Base-by-base conservation (phyloP, 1,140 invertebrate species). In the Drosophila bocki region DNA sequence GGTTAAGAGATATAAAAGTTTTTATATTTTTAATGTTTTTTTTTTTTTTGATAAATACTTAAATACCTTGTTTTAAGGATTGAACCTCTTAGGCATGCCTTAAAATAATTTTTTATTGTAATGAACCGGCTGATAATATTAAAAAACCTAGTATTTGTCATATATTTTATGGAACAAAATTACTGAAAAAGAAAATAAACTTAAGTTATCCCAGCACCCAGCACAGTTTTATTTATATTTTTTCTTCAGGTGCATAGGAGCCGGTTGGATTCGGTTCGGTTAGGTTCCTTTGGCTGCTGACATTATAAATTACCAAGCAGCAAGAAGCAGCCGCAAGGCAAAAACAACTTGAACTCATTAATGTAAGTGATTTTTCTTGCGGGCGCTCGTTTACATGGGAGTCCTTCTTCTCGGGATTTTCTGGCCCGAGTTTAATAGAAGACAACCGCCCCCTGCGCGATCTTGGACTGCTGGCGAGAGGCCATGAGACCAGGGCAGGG, bases 311-410 rank as follows among this genome's bases (percentile, higher is more conserved):
- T 88, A 88, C 85, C 84, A 70, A 72, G 67, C 50, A 70, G 64
- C 68, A 75, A 63, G 56, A 76, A 72, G 45, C 80, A 78, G 68
- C 68, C 83, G 70, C 78, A 79, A 72, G 79, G 67, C 75, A 82
- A 87, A 72, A 80, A 80, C 83, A 87, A 87, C 81, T 90, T 88
- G 85, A 88, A 88, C 85, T 88, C 85, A 88, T 88, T 88, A 88
- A 88, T 88, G 85, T 88, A 88, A 88, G 85, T 88, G 85, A 88
- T 88, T 90, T 88, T 90, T 88, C 85, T 88, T 88, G 78, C 70
- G 85, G 85, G 81, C 86, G 77, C 64, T 71, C 58, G 67, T 71
- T 70, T 72, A 59, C 69, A 72, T 72, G 45, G 45, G 17, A 29
- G 44, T 57, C 44, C 61, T 35, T 19, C 47, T 12, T 19, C 26